Conservation (phyloP, 2,113 vertebrate genomes). For the Naja naja region DNA sequence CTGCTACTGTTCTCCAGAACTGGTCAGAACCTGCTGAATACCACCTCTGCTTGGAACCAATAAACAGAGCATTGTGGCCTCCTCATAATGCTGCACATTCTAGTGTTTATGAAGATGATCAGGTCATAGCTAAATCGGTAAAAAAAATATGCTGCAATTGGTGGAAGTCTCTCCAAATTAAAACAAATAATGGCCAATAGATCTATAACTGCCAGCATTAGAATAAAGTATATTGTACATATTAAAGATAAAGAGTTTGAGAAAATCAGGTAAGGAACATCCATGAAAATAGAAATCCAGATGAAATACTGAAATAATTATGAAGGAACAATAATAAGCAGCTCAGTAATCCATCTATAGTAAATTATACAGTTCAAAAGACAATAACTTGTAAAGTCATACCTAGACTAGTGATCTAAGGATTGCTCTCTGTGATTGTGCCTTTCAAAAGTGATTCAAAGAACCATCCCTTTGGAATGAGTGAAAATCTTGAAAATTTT, state of each 20-base stretch:
- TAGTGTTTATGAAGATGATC: neutral
- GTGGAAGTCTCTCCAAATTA: neutral
- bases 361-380: neutral
- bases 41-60: neutral
- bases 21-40: no score
- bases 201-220: neutral
- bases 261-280: neutral
- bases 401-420: neutral
- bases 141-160: neutral
- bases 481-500: neutral
- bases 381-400: neutral
- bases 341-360: neutral
- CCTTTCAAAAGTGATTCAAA: neutral
- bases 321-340: neutral
- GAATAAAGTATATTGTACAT: neutral
- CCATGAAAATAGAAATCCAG: neutral
- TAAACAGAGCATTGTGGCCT: neutral
- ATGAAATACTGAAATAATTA: neutral
- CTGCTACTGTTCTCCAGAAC: no score
- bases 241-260: neutral
- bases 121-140: neutral
- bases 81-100: neutral
- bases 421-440: neutral
- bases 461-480: neutral
- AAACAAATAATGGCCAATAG: neutral